Evolutionary conservation across 2,113 vertebrate species (phyloP).

Genomic region (Nibea coibor): DNA sequence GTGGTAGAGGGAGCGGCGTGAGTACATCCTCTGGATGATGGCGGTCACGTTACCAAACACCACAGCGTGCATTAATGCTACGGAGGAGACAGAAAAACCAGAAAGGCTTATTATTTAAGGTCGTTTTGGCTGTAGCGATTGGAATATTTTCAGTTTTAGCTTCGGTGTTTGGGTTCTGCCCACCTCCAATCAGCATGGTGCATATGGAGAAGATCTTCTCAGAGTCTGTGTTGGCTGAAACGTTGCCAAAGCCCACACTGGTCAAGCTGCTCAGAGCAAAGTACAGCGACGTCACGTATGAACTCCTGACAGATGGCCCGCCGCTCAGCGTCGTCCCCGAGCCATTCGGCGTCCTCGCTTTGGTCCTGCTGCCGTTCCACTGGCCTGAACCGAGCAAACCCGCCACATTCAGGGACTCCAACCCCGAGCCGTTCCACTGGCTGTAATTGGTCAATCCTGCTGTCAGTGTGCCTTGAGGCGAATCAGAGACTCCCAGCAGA

Average conservation of each 20-base stretch:
- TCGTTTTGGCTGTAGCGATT: too few species aligned
- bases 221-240: slow-evolving; percentile 87
- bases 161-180: not conserved
- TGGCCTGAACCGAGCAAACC: slow-evolving; percentile 66
- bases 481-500: slow-evolving; percentile 75
- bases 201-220: slow-evolving; percentile 90
- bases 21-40: slow-evolving; percentile 87
- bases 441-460: slow-evolving; percentile 71
- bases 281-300: slow-evolving; percentile 88
- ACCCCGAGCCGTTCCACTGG: slow-evolving; percentile 76
- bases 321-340: slow-evolving; percentile 75
- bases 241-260: slow-evolving; percentile 88
- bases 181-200: slow-evolving; percentile 89
- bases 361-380: slow-evolving; percentile 69
- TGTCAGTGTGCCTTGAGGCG: slow-evolving; percentile 51
- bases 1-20: slow-evolving; percentile 84
- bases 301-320: slow-evolving; percentile 86
- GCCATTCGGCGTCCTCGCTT: slow-evolving; percentile 38
- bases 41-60: slow-evolving; percentile 86
- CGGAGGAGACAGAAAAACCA: not conserved
- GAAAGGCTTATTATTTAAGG: not conserved
- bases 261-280: slow-evolving; percentile 89
- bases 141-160: not conserved
- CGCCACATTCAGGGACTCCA: slow-evolving; percentile 46
- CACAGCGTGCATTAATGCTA: slow-evolving; percentile 85